Conservation (phyloP, 2,113 vertebrate genomes). For the Nicator chloris region DNA sequence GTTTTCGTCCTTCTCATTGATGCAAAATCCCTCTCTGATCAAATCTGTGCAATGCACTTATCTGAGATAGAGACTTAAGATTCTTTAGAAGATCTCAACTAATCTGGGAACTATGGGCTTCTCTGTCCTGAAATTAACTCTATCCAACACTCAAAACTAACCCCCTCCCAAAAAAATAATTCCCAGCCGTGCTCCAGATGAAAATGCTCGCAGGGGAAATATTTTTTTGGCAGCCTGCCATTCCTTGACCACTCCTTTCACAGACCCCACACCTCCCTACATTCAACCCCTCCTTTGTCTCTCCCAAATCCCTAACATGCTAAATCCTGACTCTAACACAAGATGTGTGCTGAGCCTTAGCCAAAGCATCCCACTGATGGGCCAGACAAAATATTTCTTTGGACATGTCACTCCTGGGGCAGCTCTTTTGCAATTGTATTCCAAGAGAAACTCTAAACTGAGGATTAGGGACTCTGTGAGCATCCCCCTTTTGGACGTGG, state of each 20-base stretch:
- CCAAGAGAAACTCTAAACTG: background rate
- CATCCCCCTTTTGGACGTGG: accelerated
- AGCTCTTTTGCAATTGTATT: background rate
- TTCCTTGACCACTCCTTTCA: background rate
- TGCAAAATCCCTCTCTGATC: background rate
- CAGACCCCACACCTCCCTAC: background rate
- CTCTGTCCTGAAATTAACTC: background rate
- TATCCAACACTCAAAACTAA: background rate
- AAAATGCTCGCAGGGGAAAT: background rate
- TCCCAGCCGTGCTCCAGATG: background rate
- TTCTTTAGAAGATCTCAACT: background rate
- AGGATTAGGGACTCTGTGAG: background rate
- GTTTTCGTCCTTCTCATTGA: background rate
- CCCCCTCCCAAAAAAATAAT: background rate
- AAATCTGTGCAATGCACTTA: background rate
- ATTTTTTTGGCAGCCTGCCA: background rate
- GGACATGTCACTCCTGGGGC: background rate
- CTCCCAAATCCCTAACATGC: background rate
- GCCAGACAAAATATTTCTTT: background rate
- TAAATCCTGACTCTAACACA: background rate
- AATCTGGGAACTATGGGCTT: background rate
- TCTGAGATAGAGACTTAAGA: background rate
- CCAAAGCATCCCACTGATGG: background rate
- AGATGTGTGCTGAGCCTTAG: background rate
- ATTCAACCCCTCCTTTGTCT: background rate